Percentiles rank a stretch among this genome's conserved stretches.
These are phyloP conservation scores for Microtus oregoni DNA, from an alignment of 2,113 vertebrate species.

Conservation along the genomic window DNA sequence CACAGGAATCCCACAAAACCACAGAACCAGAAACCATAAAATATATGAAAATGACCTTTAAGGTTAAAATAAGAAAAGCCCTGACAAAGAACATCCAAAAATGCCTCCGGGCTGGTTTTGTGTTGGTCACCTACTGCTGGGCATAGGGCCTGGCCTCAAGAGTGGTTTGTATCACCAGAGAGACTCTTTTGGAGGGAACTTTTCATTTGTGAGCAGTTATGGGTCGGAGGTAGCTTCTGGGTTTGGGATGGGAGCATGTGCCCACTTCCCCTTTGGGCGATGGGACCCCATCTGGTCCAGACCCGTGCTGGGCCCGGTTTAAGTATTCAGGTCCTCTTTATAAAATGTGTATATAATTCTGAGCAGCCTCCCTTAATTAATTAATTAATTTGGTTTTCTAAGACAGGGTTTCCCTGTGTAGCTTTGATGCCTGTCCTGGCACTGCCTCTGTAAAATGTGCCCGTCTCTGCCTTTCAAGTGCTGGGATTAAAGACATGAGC, in stretches of 20 bases:
- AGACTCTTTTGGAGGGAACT: background rate
- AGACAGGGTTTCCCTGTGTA: too few species aligned
- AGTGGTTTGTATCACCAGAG: background rate
- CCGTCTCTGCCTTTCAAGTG: too few species aligned
- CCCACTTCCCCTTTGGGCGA: background rate
- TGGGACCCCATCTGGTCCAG: background rate
- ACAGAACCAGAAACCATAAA: background rate
- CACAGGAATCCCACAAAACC: background rate
- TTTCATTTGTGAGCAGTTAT: background rate
- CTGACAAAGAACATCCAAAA: background rate
- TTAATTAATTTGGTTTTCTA: background rate
- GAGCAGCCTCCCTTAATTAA: background rate
- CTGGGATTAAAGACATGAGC: too few species aligned
- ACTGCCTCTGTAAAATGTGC: too few species aligned
- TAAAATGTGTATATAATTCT: background rate
- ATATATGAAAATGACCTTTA: background rate
- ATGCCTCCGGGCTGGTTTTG: background rate
- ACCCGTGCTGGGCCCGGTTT: background rate
- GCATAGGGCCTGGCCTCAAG: background rate
- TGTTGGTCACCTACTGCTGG: background rate
- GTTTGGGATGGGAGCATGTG: background rate
- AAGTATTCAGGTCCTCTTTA: slow-evolving; percentile 18
- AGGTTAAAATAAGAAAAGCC: background rate
- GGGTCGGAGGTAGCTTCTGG: background rate
- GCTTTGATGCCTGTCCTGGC: too few species aligned